A percentile compares a stretch with the other conserved stretches of the same genome.
Conservation (phyloP, 2,113 vertebrate genomes). For the Scopus umbretta region DNA sequence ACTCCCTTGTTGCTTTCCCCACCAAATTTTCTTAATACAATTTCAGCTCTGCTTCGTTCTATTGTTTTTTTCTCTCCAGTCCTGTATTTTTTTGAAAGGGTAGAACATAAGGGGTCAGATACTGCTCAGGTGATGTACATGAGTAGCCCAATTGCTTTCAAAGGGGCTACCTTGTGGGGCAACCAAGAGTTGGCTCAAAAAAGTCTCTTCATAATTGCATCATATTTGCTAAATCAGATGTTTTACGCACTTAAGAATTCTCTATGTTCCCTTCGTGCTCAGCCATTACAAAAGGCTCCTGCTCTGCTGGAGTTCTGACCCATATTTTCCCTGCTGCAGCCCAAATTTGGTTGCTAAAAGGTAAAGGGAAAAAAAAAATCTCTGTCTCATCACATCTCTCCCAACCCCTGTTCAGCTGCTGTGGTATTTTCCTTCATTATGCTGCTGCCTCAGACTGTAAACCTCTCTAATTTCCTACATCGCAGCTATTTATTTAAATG, state of each 20-base stretch:
- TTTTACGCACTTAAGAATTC: neutral
- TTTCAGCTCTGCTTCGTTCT: neutral
- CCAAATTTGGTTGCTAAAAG: constrained; percentile 44
- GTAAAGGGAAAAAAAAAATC: neutral
- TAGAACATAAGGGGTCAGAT: neutral
- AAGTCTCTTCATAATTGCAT: constrained; percentile 37
- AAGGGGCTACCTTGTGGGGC: neutral
- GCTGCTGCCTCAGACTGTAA: constrained; percentile 72
- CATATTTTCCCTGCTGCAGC: constrained; percentile 46
- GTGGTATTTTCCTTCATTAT: constrained; percentile 80
- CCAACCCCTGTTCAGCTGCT: constrained; percentile 56
- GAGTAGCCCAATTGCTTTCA: neutral
- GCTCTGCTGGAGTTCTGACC: constrained; percentile 59
- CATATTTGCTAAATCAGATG: constrained; percentile 38
- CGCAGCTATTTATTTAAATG: constrained; percentile 94
- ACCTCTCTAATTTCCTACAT: constrained; percentile 88
- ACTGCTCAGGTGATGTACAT: neutral
- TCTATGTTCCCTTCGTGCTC: neutral
- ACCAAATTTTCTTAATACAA: neutral
- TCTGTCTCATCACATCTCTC: neutral
- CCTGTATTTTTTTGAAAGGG: neutral
- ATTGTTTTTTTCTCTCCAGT: neutral
- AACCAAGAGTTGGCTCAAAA: neutral
- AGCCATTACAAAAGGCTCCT: constrained; percentile 20
- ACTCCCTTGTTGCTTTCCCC: neutral